Evolutionary conservation across 1,140 invertebrate species (phyloP).

Genomic region (Caenorhabditis brenneri): DNA sequence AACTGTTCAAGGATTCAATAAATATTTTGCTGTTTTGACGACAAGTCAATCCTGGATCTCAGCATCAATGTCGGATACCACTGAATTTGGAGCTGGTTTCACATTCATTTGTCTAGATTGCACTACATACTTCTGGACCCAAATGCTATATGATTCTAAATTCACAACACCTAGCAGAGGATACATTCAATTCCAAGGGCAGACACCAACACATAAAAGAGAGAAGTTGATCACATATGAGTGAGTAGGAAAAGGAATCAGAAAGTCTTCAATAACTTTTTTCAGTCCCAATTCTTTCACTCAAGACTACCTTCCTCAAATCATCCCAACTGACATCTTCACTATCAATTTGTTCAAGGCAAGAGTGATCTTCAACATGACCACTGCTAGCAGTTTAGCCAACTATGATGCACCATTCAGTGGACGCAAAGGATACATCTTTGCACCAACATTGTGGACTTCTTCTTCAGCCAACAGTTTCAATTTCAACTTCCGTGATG

Average conservation of each 20-base stretch:
- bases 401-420: background rate
- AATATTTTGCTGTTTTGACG: background rate
- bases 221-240: slow-evolving; percentile 1
- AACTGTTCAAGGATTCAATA: background rate
- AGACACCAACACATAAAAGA: background rate
- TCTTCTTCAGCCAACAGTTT: background rate
- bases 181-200: background rate
- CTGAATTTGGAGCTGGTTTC: background rate
- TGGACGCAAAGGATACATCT: background rate
- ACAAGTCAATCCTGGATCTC: background rate
- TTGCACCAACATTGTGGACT: background rate
- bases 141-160: background rate
- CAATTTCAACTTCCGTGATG: background rate
- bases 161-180: too few relatives aligned
- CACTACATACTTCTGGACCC: background rate
- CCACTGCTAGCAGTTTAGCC: background rate
- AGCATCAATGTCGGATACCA: background rate
- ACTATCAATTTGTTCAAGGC: background rate
- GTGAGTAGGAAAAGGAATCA: background rate
- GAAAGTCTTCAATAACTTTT: background rate
- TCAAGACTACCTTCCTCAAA: background rate
- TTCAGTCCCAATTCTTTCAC: background rate
- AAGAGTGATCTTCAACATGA: background rate
- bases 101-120: background rate
- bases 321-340: background rate